Percentiles rank a stretch among this genome's conserved stretches.
Conservation (phyloP, 2,888 invertebrate genomes). For the Tortricodes alternella region DNA sequence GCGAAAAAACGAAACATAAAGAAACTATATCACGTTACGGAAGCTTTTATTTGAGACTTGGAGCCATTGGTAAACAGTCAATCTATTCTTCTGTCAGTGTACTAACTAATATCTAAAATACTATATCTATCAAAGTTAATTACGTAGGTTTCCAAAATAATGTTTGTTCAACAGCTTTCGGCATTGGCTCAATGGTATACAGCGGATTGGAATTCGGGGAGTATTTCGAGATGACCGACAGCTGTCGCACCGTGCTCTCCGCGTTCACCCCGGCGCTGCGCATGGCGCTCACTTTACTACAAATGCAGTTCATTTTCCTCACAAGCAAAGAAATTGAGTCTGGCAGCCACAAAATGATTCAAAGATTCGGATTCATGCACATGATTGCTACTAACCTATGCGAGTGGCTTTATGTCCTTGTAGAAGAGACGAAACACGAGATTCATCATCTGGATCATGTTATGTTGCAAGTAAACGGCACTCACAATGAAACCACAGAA, state of each 20-base stretch:
- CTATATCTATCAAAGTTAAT: too few relatives aligned
- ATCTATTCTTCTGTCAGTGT: too few relatives aligned
- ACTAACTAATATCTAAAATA: too few relatives aligned
- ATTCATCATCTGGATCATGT: conserved; percentile 87
- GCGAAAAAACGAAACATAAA: conserved; percentile 63
- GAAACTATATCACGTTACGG: conserved; percentile 85
- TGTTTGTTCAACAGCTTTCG: conserved; percentile 64
- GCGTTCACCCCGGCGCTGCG: conserved; percentile 92
- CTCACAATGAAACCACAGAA: conserved; percentile 45
- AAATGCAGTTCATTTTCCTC: conserved; percentile 97
- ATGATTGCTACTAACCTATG: conserved; percentile 96
- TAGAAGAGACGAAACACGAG: conserved; percentile 94
- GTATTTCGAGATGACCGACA: conserved; percentile 87
- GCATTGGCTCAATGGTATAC: conserved; percentile 88
- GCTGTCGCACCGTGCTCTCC: conserved; percentile 84
- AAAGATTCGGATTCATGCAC: conserved; percentile 96
- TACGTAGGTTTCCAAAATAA: too few relatives aligned
- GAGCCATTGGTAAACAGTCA: conserved; percentile 87
- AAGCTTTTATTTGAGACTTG: conserved; percentile 93
- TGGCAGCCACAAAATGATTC: conserved; percentile 86
- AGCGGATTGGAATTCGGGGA: conserved; percentile 88
- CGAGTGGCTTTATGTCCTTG: conserved; percentile 94
- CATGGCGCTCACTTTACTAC: conserved; percentile 92
- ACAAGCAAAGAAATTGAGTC: conserved; percentile 88
- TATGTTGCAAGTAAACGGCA: conserved; percentile 42